Evolutionary conservation across 2,113 vertebrate genomes (phyloP), one percentile per base, ranked within the genome.

Genomic region (Lamprotornis superbus): DNA sequence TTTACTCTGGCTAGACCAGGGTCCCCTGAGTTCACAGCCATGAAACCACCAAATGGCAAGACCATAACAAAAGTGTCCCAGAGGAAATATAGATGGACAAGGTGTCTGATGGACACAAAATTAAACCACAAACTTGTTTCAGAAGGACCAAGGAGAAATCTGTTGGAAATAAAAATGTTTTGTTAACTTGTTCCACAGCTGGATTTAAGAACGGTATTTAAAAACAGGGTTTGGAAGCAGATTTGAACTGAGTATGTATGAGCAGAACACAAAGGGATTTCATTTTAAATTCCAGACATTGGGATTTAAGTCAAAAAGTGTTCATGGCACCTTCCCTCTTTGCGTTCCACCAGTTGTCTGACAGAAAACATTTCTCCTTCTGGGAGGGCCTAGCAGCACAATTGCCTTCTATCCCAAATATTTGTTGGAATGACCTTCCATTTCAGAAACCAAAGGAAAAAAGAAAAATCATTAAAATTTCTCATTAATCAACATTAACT

Each of bases 31-130:
- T 57, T 78, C 16, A 7, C 0, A 8, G 18, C 28, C 49, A 40
- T 22, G 16, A 49, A 87, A 25, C 4, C 31, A 46, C 17, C 8
- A 10, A 88, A 73, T 24, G 46, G 16, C 23, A 71, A 77, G 47
- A 35, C 12, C 5, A 1, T 8, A 53, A 31, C 3, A 8, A 10
- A 52, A 49, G 8, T 31, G 19, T 4, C 31, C 24, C 4, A 2
- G 15, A 27, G 17, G 21, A 42, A 90, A 70, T 0, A 0, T 1
- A 31, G 35, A 12, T 4, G 3, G 5, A n/a, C 8, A 33, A 3
- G 12, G 11, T 50, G 22, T 16, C 24, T 9, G 4, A 37, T 5
- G 83, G 77, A 37, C 1, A 1, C 20, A 83, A 83, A 86, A 31
- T 44, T 59, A 59, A 80, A 53, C 50, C 20, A 1, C 28, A 74